Evolutionary conservation across 1,140 invertebrate species (phyloP).

Genomic region (Orius insidiosus): DNA sequence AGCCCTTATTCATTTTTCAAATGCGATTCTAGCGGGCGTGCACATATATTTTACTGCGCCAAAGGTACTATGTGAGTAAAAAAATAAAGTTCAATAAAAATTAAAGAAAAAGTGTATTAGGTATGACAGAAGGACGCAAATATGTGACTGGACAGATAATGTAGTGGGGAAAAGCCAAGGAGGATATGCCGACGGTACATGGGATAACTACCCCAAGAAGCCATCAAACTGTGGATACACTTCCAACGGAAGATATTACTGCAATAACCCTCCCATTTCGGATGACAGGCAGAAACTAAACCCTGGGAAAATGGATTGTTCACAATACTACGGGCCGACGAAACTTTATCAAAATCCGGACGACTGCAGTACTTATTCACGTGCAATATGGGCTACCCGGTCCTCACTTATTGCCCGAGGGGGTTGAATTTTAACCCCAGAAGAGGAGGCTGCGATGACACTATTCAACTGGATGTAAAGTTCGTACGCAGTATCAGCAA

Average conservation of each 20-base stretch:
- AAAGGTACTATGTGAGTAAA: slow-evolving; percentile 1
- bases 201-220: background rate
- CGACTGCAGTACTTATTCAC: slow-evolving; percentile 1
- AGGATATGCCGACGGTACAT: background rate
- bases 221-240: background rate
- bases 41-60: background rate
- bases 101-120: background rate
- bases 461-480: background rate
- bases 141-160: background rate
- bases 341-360: background rate
- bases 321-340: background rate
- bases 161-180: background rate
- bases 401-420: slow-evolving; percentile 1
- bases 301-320: background rate
- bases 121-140: background rate
- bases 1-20: background rate
- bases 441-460: background rate
- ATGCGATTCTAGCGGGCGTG: background rate
- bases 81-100: no score
- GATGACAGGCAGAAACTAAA: no score
- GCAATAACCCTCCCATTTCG: no score
- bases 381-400: background rate
- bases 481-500: no score
- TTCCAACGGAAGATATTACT: background rate
- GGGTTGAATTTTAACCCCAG: background rate